Base-by-base conservation (phyloP, 2,113 vertebrate species). In the Cyanoliseus patagonus region DNA sequence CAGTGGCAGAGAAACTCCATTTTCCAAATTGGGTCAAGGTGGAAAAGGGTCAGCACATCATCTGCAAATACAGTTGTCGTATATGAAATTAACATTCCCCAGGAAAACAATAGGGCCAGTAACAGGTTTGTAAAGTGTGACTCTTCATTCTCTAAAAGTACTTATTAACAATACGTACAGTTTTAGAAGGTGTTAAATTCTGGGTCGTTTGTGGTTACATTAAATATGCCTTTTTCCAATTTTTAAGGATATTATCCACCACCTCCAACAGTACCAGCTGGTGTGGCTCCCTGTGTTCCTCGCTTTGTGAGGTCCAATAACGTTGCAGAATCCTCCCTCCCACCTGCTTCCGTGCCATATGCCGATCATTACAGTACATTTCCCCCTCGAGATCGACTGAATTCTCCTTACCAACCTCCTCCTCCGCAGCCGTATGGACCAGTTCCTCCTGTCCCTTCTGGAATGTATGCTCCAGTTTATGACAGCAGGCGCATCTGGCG, bases 401-500 rank as follows among this genome's bases (percentile, higher is more conserved):
- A 97, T 72, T 98, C 98, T 86, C 97, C 98, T 89, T 99, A 98
- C 96, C 98, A 98, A 39, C 97, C 98, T 59, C 98, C 98, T 93
- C 98, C 98, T 94, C 98, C 98, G 1, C 98, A 98, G 98, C 98
- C 98, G 63, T 99, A 99, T 18, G 97, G 98, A 61, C 98, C 98
- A 13, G 98, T 99, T 94, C 98, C 98, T 44, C 98, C 98, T 4
- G 97, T 98, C 85, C 99, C 99, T 82, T 98, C 98, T 92, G 98
- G 99, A 84, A 98, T 99, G 97, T 99, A 99, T 28, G 98, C 99
- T 73, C 99, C 99, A 2, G 99, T 99, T 46, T 99, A 99, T 2
- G 99, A 99, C 98, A 99, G 99, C 98, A 98, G 99, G 96, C 98
- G 99, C 95, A 98, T 99, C 88, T 99, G 99, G 99, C 98, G 99